These are phyloP conservation scores for Steinernema khuongi DNA, from an alignment of 1,140 invertebrate species.

Conservation along the genomic window DNA sequence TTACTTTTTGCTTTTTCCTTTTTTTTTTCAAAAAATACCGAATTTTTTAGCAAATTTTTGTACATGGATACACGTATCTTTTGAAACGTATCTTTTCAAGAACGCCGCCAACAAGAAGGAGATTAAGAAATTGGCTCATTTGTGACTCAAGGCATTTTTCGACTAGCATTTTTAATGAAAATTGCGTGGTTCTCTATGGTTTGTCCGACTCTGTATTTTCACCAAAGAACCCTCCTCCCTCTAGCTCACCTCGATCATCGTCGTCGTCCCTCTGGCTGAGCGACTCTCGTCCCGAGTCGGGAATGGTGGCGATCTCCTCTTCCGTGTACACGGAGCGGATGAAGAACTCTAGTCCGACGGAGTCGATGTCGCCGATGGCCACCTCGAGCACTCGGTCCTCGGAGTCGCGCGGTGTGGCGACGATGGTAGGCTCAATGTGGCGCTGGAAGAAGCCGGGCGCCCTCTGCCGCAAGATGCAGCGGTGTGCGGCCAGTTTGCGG, in stretches of 20 bases:
- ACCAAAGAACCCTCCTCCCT: background rate
- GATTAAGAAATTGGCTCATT: too few relatives aligned
- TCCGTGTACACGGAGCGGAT: conserved; percentile 57
- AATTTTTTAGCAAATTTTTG: too few relatives aligned
- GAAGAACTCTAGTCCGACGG: conserved; percentile 50
- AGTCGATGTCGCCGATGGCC: conserved; percentile 55
- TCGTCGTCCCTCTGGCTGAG: conserved; percentile 24
- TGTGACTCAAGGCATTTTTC: too few relatives aligned
- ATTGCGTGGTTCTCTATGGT: too few relatives aligned
- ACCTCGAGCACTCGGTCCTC: conserved; percentile 41
- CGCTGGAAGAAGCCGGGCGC: conserved; percentile 53
- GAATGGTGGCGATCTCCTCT: conserved; percentile 44
- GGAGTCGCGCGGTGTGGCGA: conserved; percentile 17
- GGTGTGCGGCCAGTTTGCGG: conserved; percentile 51
- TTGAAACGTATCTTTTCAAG: too few relatives aligned
- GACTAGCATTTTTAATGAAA: too few relatives aligned
- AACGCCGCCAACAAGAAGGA: too few relatives aligned
- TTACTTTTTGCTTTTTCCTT: too few relatives aligned
- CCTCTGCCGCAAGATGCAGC: conserved; percentile 49
- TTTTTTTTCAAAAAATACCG: too few relatives aligned
- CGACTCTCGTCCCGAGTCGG: background rate
- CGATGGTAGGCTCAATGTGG: conserved; percentile 52
- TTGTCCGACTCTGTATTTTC: too few relatives aligned
- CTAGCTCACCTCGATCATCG: conserved; percentile 32
- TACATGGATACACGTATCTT: too few relatives aligned